Conservation (phyloP, 2,797 vertebrate genomes). For the Melanotaenia parkinsoni region DNA sequence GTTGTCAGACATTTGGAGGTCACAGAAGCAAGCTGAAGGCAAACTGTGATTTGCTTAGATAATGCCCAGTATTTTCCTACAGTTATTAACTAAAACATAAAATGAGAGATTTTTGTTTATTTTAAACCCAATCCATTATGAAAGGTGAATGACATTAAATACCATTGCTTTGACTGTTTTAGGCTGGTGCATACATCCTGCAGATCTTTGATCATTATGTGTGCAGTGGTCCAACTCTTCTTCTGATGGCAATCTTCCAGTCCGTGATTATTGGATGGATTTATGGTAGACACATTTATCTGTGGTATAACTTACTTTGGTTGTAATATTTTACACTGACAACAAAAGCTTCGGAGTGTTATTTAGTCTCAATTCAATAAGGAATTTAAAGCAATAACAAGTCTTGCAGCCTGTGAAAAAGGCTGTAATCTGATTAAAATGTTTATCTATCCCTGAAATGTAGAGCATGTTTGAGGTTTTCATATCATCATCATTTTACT, state of each 20-base stretch:
- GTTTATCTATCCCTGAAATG: neutral
- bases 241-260: slow-evolving; percentile 76
- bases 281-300: slow-evolving; percentile 65
- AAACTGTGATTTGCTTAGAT: neutral
- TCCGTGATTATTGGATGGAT: slow-evolving; percentile 77
- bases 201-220: slow-evolving; percentile 82
- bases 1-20: slow-evolving; percentile 13
- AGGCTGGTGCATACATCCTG: slow-evolving; percentile 77
- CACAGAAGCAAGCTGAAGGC: neutral
- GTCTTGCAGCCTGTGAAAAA: neutral
- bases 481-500: neutral
- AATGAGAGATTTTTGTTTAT: neutral
- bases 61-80: neutral
- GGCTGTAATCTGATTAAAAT: neutral
- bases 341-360: neutral
- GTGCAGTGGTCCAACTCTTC: slow-evolving; percentile 76
- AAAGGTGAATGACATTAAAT: neutral
- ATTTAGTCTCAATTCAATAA: neutral
- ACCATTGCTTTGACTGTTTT: neutral
- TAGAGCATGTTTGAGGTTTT: neutral
- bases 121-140: neutral
- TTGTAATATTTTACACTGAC: neutral
- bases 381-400: neutral
- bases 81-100: neutral
- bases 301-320: neutral